Percentiles rank a stretch among this genome's conserved stretches.
Evolutionary conservation across 2,113 vertebrate species (phyloP).

Genomic region (Puma concolor): DNA sequence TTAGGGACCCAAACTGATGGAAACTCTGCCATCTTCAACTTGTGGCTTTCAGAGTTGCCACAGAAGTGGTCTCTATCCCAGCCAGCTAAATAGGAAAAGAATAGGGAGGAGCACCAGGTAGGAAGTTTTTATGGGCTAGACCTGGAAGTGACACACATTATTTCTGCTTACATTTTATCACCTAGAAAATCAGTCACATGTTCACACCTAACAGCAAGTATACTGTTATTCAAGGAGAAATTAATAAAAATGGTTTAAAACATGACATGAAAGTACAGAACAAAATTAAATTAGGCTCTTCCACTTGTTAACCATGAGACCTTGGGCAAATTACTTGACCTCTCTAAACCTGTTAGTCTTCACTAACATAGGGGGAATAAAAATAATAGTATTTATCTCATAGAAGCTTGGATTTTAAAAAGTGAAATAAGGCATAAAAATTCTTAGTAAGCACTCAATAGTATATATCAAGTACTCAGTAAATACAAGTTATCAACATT

Average conservation of each 20-base stretch:
- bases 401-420: background rate
- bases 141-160: background rate
- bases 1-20: background rate
- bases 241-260: background rate
- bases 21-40: background rate
- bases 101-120: background rate
- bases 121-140: background rate
- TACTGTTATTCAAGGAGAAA: background rate
- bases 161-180: background rate
- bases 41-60: background rate
- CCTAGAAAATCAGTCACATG: background rate
- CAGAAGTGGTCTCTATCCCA: background rate
- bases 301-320: background rate
- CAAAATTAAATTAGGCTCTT: background rate
- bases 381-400: background rate
- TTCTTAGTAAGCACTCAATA: background rate
- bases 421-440: background rate
- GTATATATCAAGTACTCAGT: background rate
- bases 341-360: background rate
- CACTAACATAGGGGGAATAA: background rate
- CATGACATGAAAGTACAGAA: background rate
- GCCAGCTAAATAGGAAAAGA: background rate
- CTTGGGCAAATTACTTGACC: background rate
- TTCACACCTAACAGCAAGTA: background rate
- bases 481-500: background rate